Base-by-base conservation (phyloP, 92 coral and sea anemone genomes). In the Bergia puertoricense region DNA sequence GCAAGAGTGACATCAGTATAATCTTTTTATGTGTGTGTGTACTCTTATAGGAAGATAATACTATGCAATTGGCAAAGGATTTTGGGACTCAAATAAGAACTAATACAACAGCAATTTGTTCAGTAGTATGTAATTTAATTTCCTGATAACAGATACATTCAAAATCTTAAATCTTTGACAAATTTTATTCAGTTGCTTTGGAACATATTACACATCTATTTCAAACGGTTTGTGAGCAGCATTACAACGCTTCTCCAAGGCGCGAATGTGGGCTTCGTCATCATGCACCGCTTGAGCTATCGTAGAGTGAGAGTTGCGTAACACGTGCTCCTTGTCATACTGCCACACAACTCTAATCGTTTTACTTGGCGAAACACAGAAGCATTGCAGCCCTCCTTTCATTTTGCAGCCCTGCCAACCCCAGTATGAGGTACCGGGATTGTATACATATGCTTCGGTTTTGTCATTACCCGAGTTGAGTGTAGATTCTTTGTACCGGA, bases 401-500 rank as follows among this genome's bases (percentile, higher is more conserved):
- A 39, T 23, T n/a, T 66, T 30, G 54, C 90, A 87, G 38, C 90
- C 90, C 6, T 87, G 90, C 90, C 90, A 8, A 9, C 50, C 39
- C 85, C 85, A 87, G 5, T 39, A 59, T 5, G 76, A 40, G 7
- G 39, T 30, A 2, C 10, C 44, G 9, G 57, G 39, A 10, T 68
- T 36, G 48, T 56, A 14, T 7, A 76, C 90, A 18, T 66, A 87
- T 9, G 90, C 90, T 68, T n/a, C 90, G 22, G 67, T 59, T 67
- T 87, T 78, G 8, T 45, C 77, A 15, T 23, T 7, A 22, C 90
- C 90, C 2, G 76, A 56, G 23, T 78, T 87, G 77, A 48, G 90
- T 66, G 48, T 20, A 9, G n/a, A 6, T 2, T 78, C 85, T n/a
- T 65, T 87, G 90, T 87, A 78, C 13, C 85, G 90, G 42, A 87